Percentiles rank a stretch among this genome's conserved stretches.
phyloP scores from a whole-genome alignment of 30 jellyfish, hydroid and myxozoan genomes.

The Chrysaora quinquecirrha region DNA sequence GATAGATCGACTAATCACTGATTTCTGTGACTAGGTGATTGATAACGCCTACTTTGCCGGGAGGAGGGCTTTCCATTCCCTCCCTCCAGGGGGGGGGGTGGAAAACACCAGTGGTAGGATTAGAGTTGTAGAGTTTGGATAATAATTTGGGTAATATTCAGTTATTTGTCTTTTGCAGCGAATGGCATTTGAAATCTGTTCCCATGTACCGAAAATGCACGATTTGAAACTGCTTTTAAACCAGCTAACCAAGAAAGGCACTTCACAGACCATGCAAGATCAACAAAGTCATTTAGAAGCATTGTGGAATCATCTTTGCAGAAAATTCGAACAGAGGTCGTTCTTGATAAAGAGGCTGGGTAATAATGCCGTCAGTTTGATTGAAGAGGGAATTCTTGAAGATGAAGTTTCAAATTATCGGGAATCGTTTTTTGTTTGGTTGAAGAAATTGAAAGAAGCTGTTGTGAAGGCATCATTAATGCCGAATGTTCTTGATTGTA shows the following conservation, averaged over 20 bases:
- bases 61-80: too few relatives aligned
- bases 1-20: too few relatives aligned
- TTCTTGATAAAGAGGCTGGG: conserved; percentile 5
- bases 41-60: too few relatives aligned
- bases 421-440: conserved; percentile 15
- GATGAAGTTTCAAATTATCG: background rate
- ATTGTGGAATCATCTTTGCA: conserved; percentile 57
- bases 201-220: conserved; percentile 68
- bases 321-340: conserved; percentile 36
- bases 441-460: conserved; percentile 18
- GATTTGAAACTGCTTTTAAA: conserved; percentile 10
- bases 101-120: too few relatives aligned
- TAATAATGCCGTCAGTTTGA: background rate
- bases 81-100: too few relatives aligned
- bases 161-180: conserved; percentile 19
- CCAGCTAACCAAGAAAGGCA: background rate
- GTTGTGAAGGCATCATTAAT: conserved; percentile 10
- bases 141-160: too few relatives aligned
- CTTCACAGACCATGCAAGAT: conserved; percentile 17
- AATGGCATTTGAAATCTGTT: conserved; percentile 59
- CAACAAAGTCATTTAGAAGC: conserved; percentile 69
- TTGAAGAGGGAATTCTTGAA: background rate
- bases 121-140: too few relatives aligned
- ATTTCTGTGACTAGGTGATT: too few relatives aligned
- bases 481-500: conserved; percentile 32